Evolutionary conservation across 1,140 invertebrate genomes (phyloP), one percentile per base, ranked within the genome.

Genomic region (Ceratitis capitata): DNA sequence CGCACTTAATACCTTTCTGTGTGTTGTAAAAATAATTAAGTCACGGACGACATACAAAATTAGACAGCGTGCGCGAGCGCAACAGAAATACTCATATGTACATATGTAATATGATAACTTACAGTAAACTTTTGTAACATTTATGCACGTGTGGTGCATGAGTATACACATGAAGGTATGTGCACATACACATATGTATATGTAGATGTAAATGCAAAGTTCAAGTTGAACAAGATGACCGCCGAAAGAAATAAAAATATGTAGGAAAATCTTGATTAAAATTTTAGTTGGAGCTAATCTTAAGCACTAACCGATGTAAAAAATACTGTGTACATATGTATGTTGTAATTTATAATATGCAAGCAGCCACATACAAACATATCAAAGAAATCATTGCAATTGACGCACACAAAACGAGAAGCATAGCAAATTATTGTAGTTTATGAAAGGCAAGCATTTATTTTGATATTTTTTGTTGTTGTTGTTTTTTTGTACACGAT

Each of bases 51-150:
- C 61, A 64, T 29, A 64, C n/a, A 29, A 61, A 39, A 69, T 69
- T 78, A 45, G 35, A 45, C 42, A 45, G 39, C 42, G 39, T 78
- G n/a, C 39, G 26, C n/a, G 42, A 42, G 39, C 69, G 69, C 35
- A 32, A 45, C 39, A 78, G n/a, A 39, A 42, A 2, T 78, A 45
- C 32, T n/a, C n/a, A n/a, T n/a, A n/a, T n/a, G n/a, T n/a, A n/a
- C n/a, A n/a, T 42, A 23, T 78, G 69, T 42, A 78, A 78, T 78
- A 78, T 78, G 69, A 74, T 74, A 78, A 32, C 69, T 39, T 78
- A 45, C 39, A 35, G 45, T 45, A 19, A 23, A 26, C 39, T 47
- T 78, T 78, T 45, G 45, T 78, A 23, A 39, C n/a, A 19, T 26
- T 47, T 78, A 45, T 42, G 35, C 45, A 26, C 9, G n/a, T 12